These are phyloP conservation scores for Hydrotaea cyrtoneurina DNA, from an alignment of 2,888 invertebrate species.

Conservation along the genomic window DNA sequence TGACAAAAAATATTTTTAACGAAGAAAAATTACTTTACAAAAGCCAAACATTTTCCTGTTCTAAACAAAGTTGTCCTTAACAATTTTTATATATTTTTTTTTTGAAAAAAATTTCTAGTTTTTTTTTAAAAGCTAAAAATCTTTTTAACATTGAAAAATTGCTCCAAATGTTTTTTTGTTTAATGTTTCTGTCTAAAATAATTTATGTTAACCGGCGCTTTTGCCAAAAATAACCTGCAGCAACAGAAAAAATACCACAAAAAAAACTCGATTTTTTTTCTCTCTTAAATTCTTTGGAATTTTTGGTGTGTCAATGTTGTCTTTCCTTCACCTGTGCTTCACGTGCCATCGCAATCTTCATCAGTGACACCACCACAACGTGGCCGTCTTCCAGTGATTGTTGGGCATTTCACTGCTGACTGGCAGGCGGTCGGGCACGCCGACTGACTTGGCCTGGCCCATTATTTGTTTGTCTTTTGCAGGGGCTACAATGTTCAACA, in stretches of 20 bases:
- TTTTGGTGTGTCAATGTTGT: not conserved
- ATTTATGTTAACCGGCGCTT: not conserved
- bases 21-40: too few relatives aligned
- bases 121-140: too few relatives aligned
- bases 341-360: not conserved
- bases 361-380: not conserved
- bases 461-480: slow-evolving; percentile 41
- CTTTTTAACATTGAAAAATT: too few relatives aligned
- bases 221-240: not conserved
- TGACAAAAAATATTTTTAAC: too few relatives aligned
- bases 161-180: too few relatives aligned
- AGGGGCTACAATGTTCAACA: slow-evolving; percentile 36
- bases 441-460: too few relatives aligned
- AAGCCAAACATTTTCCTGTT: too few relatives aligned
- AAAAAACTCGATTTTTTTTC: not conserved
- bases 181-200: not conserved
- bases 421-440: too few relatives aligned
- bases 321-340: slow-evolving; percentile 30
- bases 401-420: not conserved
- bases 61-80: too few relatives aligned
- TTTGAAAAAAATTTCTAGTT: not conserved
- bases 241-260: too few relatives aligned
- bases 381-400: not conserved
- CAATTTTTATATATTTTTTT: too few relatives aligned
- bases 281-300: not conserved